Evolutionary conservation across 1,140 invertebrate species (phyloP).

Genomic region (Uloborus diversus): DNA sequence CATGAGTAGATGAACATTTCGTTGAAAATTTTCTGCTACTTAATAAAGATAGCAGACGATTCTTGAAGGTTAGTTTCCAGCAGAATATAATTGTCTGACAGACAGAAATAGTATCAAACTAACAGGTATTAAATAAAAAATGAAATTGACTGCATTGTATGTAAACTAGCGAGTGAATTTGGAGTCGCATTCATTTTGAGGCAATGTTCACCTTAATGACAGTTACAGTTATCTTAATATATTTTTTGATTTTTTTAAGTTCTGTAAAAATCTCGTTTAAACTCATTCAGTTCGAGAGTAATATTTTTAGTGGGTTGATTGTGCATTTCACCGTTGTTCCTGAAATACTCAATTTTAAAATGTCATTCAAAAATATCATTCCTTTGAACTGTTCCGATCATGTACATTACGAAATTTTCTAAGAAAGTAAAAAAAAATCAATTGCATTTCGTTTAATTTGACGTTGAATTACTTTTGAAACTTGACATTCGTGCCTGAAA

Average conservation of each 20-base stretch:
- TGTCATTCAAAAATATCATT: neutral
- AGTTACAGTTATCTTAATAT: constrained; percentile 21
- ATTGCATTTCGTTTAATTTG: neutral
- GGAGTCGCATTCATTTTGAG: no score
- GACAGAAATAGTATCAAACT: no score
- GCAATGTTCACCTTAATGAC: no score
- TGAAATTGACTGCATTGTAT: no score
- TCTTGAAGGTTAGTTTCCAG: no score
- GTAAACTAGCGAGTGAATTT: no score
- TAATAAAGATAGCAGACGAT: no score
- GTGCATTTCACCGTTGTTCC: constrained; percentile 2
- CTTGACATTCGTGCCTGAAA: constrained; percentile 13
- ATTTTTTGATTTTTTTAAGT: constrained; percentile 42
- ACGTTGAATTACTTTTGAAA: constrained; percentile 18
- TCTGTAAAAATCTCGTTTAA: constrained; percentile 50
- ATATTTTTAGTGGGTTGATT: constrained; percentile 19
- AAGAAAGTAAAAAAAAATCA: neutral
- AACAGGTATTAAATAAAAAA: no score
- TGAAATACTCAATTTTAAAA: constrained; percentile 1
- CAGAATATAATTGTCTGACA: no score
- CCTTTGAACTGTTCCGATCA: neutral
- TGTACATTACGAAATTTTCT: neutral
- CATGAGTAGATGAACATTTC: no score
- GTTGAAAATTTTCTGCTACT: no score
- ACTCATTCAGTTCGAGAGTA: constrained; percentile 46